Percentiles rank a stretch among this genome's conserved stretches.
Conservation (phyloP, 1,140 invertebrate genomes). For the Ectropis grisescens region DNA sequence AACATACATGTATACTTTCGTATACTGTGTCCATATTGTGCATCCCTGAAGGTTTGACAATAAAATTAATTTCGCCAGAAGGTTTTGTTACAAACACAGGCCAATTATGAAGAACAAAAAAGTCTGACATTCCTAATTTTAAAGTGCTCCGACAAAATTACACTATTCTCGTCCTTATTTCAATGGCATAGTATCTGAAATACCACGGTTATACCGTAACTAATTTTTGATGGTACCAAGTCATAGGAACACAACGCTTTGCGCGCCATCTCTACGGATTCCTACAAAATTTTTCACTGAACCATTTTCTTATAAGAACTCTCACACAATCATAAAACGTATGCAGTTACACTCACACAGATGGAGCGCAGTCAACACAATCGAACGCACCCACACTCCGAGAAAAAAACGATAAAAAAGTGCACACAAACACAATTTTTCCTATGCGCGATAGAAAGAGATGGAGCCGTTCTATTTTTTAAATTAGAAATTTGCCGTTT, state of each 20-base stretch:
- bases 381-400: constrained; percentile 61
- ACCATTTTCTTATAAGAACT: constrained; percentile 68
- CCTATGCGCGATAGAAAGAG: constrained; percentile 24
- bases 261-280: constrained; percentile 64
- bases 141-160: no score
- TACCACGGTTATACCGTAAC: no score
- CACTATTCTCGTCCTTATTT: no score
- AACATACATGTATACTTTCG: no score
- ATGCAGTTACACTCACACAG: constrained; percentile 20
- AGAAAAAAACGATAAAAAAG: constrained; percentile 68
- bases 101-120: neutral
- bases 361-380: constrained; percentile 35
- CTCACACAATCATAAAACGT: constrained; percentile 23
- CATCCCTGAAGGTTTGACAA: no score
- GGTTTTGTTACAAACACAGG: no score
- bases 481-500: constrained; percentile 15
- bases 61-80: no score
- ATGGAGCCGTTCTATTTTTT: constrained; percentile 29
- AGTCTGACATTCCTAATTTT: constrained; percentile 1
- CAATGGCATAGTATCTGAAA: no score
- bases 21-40: no score
- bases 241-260: constrained; percentile 40
- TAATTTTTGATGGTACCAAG: constrained; percentile 51
- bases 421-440: constrained; percentile 43
- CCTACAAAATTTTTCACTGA: constrained; percentile 60